These are phyloP conservation scores for Castor canadensis DNA, from an alignment of 2,113 vertebrate genomes.

Conservation along the genomic window DNA sequence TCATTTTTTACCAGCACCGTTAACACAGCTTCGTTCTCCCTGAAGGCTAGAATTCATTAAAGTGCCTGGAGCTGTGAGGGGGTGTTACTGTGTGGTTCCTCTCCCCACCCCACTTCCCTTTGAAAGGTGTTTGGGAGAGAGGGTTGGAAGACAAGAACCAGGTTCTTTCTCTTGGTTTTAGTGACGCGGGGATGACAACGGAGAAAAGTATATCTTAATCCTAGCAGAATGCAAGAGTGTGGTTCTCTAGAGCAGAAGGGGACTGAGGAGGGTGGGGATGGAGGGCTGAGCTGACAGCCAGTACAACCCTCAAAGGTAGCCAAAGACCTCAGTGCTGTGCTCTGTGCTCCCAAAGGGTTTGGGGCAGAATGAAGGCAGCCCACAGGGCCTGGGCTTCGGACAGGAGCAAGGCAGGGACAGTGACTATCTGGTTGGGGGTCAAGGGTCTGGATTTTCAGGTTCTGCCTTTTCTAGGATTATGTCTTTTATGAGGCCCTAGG, in stretches of 20 bases:
- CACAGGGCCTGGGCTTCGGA: neutral
- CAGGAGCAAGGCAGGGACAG: neutral
- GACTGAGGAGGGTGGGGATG: neutral
- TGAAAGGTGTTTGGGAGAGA: constrained; percentile 13
- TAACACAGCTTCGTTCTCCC: constrained; percentile 83
- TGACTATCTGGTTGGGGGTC: neutral
- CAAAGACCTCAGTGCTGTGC: too few species aligned
- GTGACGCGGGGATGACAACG: neutral
- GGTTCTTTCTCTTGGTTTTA: neutral
- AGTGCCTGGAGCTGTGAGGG: constrained; percentile 67
- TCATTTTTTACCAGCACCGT: constrained; percentile 83
- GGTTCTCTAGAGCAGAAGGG: neutral
- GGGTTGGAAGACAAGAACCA: neutral
- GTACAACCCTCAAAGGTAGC: neutral
- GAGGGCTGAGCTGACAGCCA: neutral
- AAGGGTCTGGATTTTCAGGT: neutral
- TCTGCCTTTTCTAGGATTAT: neutral
- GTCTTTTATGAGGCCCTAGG: neutral
- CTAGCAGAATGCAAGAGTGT: neutral
- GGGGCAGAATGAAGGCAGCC: neutral
- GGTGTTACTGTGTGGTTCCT: neutral
- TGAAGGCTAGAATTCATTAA: constrained; percentile 81
- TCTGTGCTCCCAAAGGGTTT: too few species aligned
- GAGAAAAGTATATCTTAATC: neutral
- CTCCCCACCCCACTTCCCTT: neutral